Base-by-base conservation (phyloP, 2,888 invertebrate genomes). In the Yponomeuta malinellus region DNA sequence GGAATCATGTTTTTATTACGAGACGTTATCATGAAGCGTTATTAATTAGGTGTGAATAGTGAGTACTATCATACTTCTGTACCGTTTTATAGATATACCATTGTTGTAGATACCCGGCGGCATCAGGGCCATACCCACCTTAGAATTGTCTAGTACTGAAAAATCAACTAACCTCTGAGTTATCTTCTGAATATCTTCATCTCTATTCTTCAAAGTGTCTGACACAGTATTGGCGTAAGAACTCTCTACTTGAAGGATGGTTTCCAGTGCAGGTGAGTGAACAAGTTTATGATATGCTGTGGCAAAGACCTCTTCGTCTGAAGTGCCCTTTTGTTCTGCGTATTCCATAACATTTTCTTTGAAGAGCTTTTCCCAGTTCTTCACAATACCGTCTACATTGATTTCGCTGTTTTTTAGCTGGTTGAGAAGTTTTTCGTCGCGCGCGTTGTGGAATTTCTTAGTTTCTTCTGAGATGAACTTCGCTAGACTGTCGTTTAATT, bases 161-260 rank as follows among this genome's bases (percentile, higher is more conserved):
- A 59, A 69, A 52, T 5, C 23, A 63, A 74, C 76, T 74, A 77
- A 93, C 95, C 93, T 93, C 75, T 94, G 93, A 48, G 96, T 96
- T 5, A 97, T 87, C 70, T 93, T 93, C 73, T 93, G 92, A 33
- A 97, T 94, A 81, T 96, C 95, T 52, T 94, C 93, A 81, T 96
- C 95, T 81, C 96, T 95, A 76, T 95, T 94, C 73, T 95, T 93
- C 68, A 95, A 93, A 79, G 96, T 94, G 78, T 95, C 95, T 71
- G 95, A 93, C 29, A 98, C 96, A 63, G 95, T 95, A 79, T 95
- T 94, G 0, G 98, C 97, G 84, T 97, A 97, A 15, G 95, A 94
- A 79, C 97, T 96, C 85, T 98, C 98, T 59, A 97, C 95, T 79
- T 97, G 96, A 31, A 98, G 92, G 81, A 98, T 96, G 0, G 97